Evolutionary conservation across 2,888 invertebrate genomes (phyloP), one percentile per base, ranked within the genome.

Genomic region (Caenorhabditis afra): DNA sequence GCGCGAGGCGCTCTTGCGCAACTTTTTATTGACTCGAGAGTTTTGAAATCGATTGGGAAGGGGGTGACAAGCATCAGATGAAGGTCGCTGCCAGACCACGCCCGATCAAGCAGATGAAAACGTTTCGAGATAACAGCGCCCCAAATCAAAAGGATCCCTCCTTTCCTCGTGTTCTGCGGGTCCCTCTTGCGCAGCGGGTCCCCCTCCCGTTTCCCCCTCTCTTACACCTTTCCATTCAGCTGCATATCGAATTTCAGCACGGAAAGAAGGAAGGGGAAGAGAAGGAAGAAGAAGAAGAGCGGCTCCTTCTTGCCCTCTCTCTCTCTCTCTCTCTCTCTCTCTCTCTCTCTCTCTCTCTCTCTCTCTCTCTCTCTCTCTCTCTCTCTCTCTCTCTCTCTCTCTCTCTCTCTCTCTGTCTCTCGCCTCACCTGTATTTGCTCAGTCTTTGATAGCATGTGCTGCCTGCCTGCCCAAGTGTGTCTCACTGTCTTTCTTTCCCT

Each of bases 401-500:
- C 29, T 47, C 45, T 44, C 22, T 44, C 45, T 57, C 39, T 35
- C 41, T 57, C 39, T 37, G 16, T 35, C 37, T 41, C 29, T 57
- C 23, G 16, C 29, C 22, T 52, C 47, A 29, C 61, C 59, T 67
- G 68, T 59, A 68, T 59, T 68, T 68, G 68, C 29, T 68, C 52
- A 68, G 62, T 65, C 73, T 35, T 53, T 62, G 59, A 67, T 66
- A 66, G 44, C 66, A 66, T 50, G 44, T 49, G 39, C 29, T 41
- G 16, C 50, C n/a, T n/a, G n/a, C n/a, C n/a, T 29, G 29, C 29
- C 29, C 29, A 29, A 29, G 29, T 29, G 29, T 29, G 29, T 29
- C 29, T 29, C 29, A 3, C 29, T 29, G 4, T 29, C 29, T 29
- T 29, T 29, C 29, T n/a, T n/a, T n/a, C n/a, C n/a, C n/a, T n/a